Conservation (phyloP, 2,797 vertebrate genomes). For the Phylloscopus collybita region DNA sequence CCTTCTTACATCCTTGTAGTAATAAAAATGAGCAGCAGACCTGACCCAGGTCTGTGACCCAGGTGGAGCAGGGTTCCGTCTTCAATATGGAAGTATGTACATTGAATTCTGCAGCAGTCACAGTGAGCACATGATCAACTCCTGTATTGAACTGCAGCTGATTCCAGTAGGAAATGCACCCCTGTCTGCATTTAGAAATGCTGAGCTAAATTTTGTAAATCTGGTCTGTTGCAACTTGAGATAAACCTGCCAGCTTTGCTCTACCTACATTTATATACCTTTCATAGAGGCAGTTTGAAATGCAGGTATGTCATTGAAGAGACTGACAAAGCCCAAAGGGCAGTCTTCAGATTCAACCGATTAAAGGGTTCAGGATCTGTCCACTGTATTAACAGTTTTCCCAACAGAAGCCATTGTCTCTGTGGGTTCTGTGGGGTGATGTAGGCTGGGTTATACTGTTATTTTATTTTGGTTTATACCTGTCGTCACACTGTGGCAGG, state of each 20-base stretch:
- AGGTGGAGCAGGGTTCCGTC: background rate
- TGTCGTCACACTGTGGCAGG: background rate
- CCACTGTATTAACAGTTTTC: background rate
- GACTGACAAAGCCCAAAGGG: background rate
- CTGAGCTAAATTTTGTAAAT: background rate
- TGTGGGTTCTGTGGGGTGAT: background rate
- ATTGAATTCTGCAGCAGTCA: background rate
- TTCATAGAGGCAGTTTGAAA: background rate
- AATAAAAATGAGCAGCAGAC: background rate
- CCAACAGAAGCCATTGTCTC: background rate
- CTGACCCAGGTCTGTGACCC: background rate
- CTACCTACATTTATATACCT: background rate
- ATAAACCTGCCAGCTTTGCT: background rate
- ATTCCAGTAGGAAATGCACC: background rate
- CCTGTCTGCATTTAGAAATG: background rate
- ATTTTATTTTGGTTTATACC: background rate
- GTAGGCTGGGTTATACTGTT: background rate
- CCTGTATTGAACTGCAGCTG: background rate
- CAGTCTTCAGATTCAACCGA: background rate
- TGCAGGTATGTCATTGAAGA: background rate
- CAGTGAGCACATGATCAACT: background rate
- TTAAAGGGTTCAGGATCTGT: background rate
- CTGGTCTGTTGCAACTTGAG: background rate
- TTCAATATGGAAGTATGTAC: background rate
- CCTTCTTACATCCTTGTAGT: background rate